Percentiles rank a stretch among this genome's conserved stretches.
Evolutionary conservation across 2,888 invertebrate species (phyloP).

Genomic region (Pollenia amentaria): DNA sequence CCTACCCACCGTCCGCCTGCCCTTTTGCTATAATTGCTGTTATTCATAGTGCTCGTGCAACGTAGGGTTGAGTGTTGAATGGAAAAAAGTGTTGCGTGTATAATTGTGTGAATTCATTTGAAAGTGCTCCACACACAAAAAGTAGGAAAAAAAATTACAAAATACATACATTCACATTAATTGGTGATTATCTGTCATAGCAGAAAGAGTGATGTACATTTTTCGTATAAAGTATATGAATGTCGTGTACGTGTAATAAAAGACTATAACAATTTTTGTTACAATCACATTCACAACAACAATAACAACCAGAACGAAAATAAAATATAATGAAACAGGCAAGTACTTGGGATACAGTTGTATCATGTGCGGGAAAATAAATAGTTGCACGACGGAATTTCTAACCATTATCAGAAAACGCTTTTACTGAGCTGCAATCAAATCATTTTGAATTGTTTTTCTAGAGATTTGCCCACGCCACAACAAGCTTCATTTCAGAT

Average conservation of each 20-base stretch:
- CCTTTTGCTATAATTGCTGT: not conserved
- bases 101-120: conserved; percentile 68
- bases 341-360: conserved; percentile 8
- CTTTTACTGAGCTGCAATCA: conserved; percentile 50
- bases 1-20: not conserved
- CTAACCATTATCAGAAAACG: conserved; percentile 29
- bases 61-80: conserved; percentile 26
- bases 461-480: conserved; percentile 61
- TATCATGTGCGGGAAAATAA: conserved; percentile 36
- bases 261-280: conserved; percentile 51
- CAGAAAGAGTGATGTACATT: conserved; percentile 66
- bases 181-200: conserved; percentile 75
- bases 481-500: conserved; percentile 29
- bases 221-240: conserved; percentile 9
- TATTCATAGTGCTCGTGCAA: conserved; percentile 5
- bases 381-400: conserved; percentile 46
- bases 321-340: not conserved
- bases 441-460: conserved; percentile 43
- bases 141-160: conserved; percentile 20
- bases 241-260: conserved; percentile 36
- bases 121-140: conserved; percentile 48
- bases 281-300: conserved; percentile 30
- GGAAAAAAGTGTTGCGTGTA: conserved; percentile 66
- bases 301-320: conserved; percentile 17
- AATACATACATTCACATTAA: conserved; percentile 67